These are phyloP conservation scores for Stenolophus ochropezus DNA, from an alignment of 2,888 invertebrate genomes.

Conservation along the genomic window DNA sequence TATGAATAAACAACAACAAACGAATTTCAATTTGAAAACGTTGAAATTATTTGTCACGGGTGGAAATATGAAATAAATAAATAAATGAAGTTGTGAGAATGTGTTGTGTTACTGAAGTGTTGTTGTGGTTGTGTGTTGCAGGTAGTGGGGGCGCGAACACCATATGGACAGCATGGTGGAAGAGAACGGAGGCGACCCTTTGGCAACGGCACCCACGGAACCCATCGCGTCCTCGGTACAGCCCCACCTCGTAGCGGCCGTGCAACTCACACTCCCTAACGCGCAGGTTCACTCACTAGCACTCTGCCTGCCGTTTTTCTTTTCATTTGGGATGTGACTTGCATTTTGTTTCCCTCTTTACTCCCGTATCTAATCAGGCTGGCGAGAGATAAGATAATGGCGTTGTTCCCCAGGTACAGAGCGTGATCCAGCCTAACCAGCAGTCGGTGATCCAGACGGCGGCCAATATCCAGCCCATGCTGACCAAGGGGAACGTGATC, in stretches of 20 bases:
- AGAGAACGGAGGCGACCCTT: conserved; percentile 86
- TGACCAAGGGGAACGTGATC: conserved; percentile 92
- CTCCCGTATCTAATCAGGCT: too few species aligned
- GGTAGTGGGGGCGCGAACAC: conserved; percentile 75
- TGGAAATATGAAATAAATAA: background rate
- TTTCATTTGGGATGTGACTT: conserved; percentile 55
- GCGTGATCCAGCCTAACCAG: conserved; percentile 96
- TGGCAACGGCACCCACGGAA: conserved; percentile 75
- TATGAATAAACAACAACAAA: background rate
- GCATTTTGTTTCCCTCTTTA: background rate
- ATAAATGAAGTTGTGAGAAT: conserved; percentile 43
- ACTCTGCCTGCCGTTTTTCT: conserved; percentile 8
- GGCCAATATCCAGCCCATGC: conserved; percentile 87
- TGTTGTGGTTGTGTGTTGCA: conserved; percentile 72
- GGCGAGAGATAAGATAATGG: conserved; percentile 2
- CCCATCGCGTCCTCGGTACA: conserved; percentile 78
- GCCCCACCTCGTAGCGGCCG: conserved; percentile 77
- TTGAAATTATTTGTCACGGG: background rate
- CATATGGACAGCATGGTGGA: conserved; percentile 94
- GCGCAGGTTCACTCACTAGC: conserved; percentile 68
- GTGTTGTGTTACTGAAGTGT: conserved; percentile 40
- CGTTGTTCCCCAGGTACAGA: conserved; percentile 85
- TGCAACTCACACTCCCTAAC: conserved; percentile 87
- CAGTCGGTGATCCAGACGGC: conserved; percentile 97
- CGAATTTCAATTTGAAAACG: too few species aligned